phyloP scores from a whole-genome alignment of 1,140 invertebrate genomes.

The Eurosta solidaginis region DNA sequence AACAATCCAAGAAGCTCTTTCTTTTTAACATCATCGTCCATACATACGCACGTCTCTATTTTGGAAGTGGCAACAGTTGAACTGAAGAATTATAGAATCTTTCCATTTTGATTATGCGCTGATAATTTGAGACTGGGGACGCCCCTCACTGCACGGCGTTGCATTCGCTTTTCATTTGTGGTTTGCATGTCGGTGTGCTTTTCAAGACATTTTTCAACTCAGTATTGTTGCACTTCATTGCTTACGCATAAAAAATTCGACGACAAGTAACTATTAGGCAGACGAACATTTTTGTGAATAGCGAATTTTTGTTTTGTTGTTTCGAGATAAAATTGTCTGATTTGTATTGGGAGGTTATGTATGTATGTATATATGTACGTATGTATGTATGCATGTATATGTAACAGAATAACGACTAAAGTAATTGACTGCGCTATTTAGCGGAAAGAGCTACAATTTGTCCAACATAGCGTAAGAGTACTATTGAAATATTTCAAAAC shows the following conservation, averaged over 20 bases:
- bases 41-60: not conserved
- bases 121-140: not conserved
- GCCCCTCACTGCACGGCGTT: too few species aligned
- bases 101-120: not conserved
- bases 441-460: not conserved
- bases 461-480: not conserved
- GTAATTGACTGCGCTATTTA: slow-evolving; percentile 8
- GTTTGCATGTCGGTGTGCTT: not conserved
- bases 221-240: not conserved
- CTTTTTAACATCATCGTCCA: too few species aligned
- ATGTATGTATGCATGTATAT: too few species aligned
- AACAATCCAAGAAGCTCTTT: too few species aligned
- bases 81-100: not conserved
- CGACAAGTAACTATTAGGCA: not conserved
- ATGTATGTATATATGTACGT: too few species aligned
- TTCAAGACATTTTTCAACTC: not conserved
- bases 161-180: slow-evolving; percentile 12
- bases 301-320: not conserved
- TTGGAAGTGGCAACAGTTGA: not conserved
- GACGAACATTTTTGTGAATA: not conserved
- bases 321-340: not conserved
- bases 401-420: not conserved
- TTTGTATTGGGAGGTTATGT: not conserved
- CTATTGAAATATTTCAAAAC: not conserved
- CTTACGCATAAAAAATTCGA: not conserved